Conservation (phyloP, 2,797 vertebrate genomes). For the Galaxias olidus region DNA sequence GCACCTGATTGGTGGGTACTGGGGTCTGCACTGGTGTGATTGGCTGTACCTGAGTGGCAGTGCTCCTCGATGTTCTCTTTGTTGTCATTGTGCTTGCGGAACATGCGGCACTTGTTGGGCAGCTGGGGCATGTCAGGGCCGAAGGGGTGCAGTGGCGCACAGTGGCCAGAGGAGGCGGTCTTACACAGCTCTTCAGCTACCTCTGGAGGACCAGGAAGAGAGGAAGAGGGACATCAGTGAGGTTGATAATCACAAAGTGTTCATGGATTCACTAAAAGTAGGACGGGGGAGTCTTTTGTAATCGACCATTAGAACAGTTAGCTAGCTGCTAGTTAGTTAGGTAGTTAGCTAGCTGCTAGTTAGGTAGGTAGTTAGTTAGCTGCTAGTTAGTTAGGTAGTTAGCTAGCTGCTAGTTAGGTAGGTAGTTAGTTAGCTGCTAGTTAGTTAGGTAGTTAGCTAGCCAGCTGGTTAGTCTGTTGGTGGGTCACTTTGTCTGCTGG, state of each 20-base stretch:
- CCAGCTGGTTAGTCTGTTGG: too few relatives aligned
- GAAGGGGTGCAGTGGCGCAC: slow-evolving; percentile 80
- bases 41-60: slow-evolving; percentile 87
- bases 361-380: too few relatives aligned
- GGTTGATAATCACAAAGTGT: too few relatives aligned
- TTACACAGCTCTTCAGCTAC: slow-evolving; percentile 97
- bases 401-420: slow-evolving; percentile 98
- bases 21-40: slow-evolving; percentile 29
- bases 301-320: too few relatives aligned
- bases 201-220: slow-evolving; percentile 72
- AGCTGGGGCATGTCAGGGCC: slow-evolving; percentile 88
- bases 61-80: slow-evolving; percentile 96
- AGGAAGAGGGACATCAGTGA: slow-evolving; percentile 5
- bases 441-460: slow-evolving; percentile 73
- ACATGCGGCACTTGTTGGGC: slow-evolving; percentile 90
- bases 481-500: too few relatives aligned
- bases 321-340: too few relatives aligned
- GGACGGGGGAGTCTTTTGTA: too few relatives aligned
- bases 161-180: slow-evolving; percentile 83
- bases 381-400: slow-evolving; percentile 82
- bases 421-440: slow-evolving; percentile 81
- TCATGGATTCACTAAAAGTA: too few relatives aligned
- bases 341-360: too few relatives aligned
- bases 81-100: slow-evolving; percentile 95
- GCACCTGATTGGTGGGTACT: slow-evolving; percentile 26